phyloP scores from a whole-genome alignment of 2,888 invertebrate genomes.

The Papilio demoleus region DNA sequence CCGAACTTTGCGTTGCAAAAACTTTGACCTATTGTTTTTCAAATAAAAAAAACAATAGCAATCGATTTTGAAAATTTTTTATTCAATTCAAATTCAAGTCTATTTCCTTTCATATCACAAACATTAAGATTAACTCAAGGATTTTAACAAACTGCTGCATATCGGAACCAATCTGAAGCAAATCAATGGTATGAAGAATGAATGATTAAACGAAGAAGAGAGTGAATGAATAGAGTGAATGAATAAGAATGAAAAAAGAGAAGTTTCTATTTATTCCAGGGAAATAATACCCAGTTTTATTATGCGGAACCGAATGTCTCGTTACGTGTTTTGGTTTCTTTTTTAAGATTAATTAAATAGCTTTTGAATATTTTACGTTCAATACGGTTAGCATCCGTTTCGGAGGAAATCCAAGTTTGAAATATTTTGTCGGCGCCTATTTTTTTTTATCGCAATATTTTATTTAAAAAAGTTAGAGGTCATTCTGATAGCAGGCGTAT shows the following conservation, averaged over 20 bases:
- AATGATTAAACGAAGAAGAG: too few relatives aligned
- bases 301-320: too few relatives aligned
- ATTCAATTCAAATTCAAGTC: slow-evolving; percentile 14
- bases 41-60: slow-evolving; percentile 19
- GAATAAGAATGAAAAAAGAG: too few relatives aligned
- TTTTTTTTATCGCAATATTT: not conserved
- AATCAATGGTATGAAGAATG: too few relatives aligned
- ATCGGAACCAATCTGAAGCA: too few relatives aligned
- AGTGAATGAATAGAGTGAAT: too few relatives aligned
- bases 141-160: too few relatives aligned
- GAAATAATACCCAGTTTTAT: too few relatives aligned
- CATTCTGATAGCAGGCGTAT: too few relatives aligned
- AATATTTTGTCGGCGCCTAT: not conserved
- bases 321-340: too few relatives aligned
- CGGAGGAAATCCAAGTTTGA: not conserved
- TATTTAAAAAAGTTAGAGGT: too few relatives aligned
- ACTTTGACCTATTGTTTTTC: not conserved
- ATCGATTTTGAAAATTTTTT: slow-evolving; percentile 15
- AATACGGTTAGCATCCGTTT: not conserved
- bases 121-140: not conserved
- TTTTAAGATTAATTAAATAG: not conserved
- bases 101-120: not conserved
- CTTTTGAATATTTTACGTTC: not conserved
- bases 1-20: slow-evolving; percentile 27
- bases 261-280: too few relatives aligned